Evolutionary conservation across 2,113 vertebrate genomes (phyloP).

Genomic region (Ciconia boyciana): DNA sequence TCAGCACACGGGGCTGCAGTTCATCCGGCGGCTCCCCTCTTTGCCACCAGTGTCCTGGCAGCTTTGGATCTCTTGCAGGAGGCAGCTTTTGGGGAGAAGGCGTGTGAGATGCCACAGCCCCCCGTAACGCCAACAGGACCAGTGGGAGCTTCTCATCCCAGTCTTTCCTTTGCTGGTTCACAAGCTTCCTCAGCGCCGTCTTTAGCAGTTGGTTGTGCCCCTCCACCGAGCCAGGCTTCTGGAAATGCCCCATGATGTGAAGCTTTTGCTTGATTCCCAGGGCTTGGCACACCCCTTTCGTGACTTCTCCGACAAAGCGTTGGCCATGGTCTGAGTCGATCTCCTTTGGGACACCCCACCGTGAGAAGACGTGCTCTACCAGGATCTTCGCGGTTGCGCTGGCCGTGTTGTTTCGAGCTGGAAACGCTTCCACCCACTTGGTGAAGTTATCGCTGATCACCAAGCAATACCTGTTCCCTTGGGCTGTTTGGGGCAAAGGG

Average conservation of each 20-base stretch:
- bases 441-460: slow-evolving; percentile 46
- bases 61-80: neutral
- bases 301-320: neutral
- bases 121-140: slow-evolving; percentile 29
- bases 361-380: slow-evolving; percentile 19
- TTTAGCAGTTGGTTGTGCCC: neutral
- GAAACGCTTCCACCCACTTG: slow-evolving; percentile 45
- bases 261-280: slow-evolving; percentile 56
- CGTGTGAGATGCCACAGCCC: neutral
- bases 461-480: slow-evolving; percentile 47
- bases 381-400: neutral
- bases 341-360: slow-evolving; percentile 42
- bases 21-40: slow-evolving; percentile 10
- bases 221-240: neutral
- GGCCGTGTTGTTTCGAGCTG: neutral
- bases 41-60: slow-evolving; percentile 28
- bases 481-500: slow-evolving; percentile 44
- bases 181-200: neutral
- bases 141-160: slow-evolving; percentile 52
- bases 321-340: slow-evolving; percentile 8
- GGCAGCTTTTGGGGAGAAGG: neutral
- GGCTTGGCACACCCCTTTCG: slow-evolving; percentile 29
- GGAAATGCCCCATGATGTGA: slow-evolving; percentile 34
- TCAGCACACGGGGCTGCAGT: slow-evolving; percentile 42
- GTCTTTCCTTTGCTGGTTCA: slow-evolving; percentile 46